A percentile compares a stretch with the other conserved stretches of the same genome.
Evolutionary conservation across 2,888 invertebrate genomes (phyloP).

Genomic region (Arctia plantaginis): DNA sequence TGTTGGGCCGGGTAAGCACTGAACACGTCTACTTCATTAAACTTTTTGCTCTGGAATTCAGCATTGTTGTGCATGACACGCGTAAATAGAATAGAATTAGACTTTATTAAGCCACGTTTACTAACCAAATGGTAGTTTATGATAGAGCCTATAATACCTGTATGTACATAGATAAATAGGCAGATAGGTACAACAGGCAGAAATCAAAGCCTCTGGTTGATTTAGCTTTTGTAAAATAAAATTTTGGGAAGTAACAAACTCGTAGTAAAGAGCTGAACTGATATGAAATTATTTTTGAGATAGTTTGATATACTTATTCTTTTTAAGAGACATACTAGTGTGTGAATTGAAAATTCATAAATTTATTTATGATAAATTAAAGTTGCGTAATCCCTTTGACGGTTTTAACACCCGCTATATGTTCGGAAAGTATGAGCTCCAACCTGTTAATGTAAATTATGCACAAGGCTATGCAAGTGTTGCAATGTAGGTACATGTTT

Average conservation of each 20-base stretch:
- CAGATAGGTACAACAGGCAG: too few species aligned
- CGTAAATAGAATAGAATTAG: not conserved
- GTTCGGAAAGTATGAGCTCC: not conserved
- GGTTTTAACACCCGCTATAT: not conserved
- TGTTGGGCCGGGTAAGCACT: constrained; percentile 12
- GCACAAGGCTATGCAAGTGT: not conserved
- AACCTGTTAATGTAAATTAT: not conserved
- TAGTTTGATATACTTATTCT: not conserved
- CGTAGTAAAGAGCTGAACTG: not conserved
- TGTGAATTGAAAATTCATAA: not conserved
- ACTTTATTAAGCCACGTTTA: not conserved
- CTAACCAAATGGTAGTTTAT: not conserved
- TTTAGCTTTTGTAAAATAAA: not conserved
- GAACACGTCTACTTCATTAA: constrained; percentile 13
- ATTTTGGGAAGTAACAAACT: not conserved
- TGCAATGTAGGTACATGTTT: too few species aligned
- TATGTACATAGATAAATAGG: too few species aligned
- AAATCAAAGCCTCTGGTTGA: not conserved
- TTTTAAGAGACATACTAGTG: not conserved
- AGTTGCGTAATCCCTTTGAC: not conserved
- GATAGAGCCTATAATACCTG: too few species aligned
- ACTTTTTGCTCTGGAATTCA: constrained; percentile 9
- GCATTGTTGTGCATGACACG: not conserved
- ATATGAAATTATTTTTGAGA: not conserved
- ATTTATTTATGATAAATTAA: not conserved